Percentiles rank a stretch among this genome's conserved stretches.
Conservation (phyloP, 2,797 vertebrate genomes). For the Eleutherodactylus coqui region DNA sequence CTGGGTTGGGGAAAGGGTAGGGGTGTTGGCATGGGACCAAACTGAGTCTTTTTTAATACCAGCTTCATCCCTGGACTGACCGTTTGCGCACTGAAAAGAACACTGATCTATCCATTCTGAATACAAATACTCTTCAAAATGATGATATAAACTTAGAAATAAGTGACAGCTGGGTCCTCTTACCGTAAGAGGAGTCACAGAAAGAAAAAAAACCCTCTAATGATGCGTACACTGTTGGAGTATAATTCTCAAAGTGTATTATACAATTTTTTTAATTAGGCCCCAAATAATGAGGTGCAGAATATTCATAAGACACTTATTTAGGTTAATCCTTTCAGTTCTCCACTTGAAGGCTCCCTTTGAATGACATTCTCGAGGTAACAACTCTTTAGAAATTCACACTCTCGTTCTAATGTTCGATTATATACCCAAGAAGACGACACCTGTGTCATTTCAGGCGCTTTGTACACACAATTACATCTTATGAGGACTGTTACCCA, state of each 20-base stretch:
- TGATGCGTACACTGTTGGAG: conserved; percentile 12
- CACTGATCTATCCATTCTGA: neutral
- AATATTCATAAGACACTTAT: conserved; percentile 59
- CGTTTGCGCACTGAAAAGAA: neutral
- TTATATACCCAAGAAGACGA: conserved; percentile 30
- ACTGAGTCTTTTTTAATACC: neutral
- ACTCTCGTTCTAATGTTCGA: conserved; percentile 33
- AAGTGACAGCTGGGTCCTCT: conserved; percentile 8
- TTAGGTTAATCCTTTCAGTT: conserved; percentile 51
- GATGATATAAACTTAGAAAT: neutral
- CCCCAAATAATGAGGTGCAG: conserved; percentile 49
- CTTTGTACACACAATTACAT: conserved; percentile 27
- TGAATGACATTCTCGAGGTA: conserved; percentile 37
- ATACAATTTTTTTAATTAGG: conserved; percentile 45
- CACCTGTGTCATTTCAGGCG: conserved; percentile 46
- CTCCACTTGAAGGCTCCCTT: conserved; percentile 41
- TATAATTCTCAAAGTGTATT: conserved; percentile 21
- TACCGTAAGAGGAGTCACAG: neutral
- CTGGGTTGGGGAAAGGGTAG: neutral
- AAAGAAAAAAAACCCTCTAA: conserved; percentile 12
- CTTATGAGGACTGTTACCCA: neutral
- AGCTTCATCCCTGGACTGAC: neutral
- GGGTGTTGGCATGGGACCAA: too few relatives aligned
- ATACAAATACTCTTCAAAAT: neutral
- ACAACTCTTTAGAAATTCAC: conserved; percentile 35